phyloP scores from a whole-genome alignment of 2,113 vertebrate genomes.

The Tursiops truncatus region DNA sequence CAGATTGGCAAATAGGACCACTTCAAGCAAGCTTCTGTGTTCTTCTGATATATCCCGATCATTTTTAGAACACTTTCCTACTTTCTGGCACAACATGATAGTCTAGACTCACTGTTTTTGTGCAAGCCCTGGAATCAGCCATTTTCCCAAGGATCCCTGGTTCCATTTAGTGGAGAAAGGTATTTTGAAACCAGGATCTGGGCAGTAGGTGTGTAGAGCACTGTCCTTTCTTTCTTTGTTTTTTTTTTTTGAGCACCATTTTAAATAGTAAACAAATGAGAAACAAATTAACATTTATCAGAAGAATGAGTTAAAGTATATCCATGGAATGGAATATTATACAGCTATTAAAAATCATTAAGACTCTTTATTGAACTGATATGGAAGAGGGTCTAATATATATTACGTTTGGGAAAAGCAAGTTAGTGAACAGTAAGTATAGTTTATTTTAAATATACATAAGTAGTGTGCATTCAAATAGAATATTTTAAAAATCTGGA shows the following conservation, averaged over 20 bases:
- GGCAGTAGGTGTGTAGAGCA: background rate
- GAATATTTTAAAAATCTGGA: background rate
- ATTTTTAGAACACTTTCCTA: background rate
- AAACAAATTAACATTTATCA: background rate
- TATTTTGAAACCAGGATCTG: background rate
- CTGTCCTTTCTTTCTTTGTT: background rate
- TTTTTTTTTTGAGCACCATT: background rate
- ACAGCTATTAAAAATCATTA: background rate
- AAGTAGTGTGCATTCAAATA: background rate
- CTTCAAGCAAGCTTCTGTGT: background rate
- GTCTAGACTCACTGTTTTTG: background rate
- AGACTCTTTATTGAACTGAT: background rate
- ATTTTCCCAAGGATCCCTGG: background rate
- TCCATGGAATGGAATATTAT: background rate
- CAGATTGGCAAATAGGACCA: background rate
- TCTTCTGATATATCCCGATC: background rate
- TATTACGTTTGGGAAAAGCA: background rate
- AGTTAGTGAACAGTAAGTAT: background rate
- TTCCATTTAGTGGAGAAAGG: background rate
- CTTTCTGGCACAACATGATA: background rate
- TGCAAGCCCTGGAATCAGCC: background rate
- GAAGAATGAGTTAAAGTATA: background rate
- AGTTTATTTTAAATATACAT: constrained; percentile 2
- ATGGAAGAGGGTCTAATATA: background rate
- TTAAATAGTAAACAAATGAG: background rate